Conservation (phyloP, 2,113 vertebrate genomes). For the Oreochromis niloticus region DNA sequence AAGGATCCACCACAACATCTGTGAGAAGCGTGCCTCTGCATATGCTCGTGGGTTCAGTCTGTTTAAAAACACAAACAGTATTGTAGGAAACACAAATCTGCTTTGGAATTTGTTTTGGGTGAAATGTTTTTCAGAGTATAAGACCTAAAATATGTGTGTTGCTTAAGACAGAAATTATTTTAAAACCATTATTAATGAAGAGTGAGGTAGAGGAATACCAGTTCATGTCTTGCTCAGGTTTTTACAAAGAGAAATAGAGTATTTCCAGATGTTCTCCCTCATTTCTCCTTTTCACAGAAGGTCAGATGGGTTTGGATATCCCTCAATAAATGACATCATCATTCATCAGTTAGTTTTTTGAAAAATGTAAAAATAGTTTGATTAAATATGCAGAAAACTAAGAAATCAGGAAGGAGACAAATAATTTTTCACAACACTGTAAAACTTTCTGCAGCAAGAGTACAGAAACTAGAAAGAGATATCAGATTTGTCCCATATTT, state of each 20-base stretch:
- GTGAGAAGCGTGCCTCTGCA: background rate
- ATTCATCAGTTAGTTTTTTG: background rate
- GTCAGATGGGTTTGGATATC: accelerated
- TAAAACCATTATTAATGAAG: background rate
- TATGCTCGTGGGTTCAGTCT: background rate
- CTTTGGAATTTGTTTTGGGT: background rate
- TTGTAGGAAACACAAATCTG: background rate
- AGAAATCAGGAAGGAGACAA: background rate
- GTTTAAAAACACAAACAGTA: background rate
- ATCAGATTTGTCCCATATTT: background rate
- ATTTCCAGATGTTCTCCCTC: too few species aligned
- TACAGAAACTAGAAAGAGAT: background rate
- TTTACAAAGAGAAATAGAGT: too few species aligned
- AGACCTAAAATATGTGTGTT: background rate
- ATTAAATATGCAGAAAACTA: background rate
- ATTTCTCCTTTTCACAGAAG: too few species aligned
- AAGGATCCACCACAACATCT: background rate
- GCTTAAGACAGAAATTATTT: background rate
- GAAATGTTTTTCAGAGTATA: background rate
- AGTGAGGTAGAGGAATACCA: background rate
- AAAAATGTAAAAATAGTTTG: background rate
- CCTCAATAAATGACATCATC: background rate
- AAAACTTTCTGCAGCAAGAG: background rate
- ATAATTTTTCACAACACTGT: background rate
- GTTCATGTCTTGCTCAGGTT: background rate